Evolutionary conservation across 2,797 vertebrate genomes (phyloP).

Genomic region (Chloroceryle amazona): DNA sequence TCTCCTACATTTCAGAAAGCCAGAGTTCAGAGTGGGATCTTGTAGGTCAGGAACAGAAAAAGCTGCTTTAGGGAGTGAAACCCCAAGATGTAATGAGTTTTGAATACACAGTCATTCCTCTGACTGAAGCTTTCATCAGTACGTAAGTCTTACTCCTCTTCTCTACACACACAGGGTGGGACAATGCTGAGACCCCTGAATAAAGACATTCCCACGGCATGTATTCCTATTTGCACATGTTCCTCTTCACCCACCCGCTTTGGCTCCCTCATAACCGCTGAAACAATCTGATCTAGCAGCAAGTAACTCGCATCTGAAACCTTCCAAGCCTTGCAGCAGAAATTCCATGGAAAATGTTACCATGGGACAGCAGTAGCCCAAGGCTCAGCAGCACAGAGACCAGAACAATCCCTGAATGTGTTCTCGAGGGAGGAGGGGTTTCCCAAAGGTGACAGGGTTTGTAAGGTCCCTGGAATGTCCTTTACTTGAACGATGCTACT

Average conservation of each 20-base stretch:
- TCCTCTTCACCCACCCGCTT: rapidly evolving
- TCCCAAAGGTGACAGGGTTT: constrained; percentile 11
- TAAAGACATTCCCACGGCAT: neutral
- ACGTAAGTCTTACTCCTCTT: neutral
- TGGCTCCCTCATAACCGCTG: neutral
- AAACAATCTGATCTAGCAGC: neutral
- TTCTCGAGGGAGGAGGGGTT: neutral
- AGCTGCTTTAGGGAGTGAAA: no score
- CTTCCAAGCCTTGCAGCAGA: neutral
- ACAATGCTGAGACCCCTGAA: neutral
- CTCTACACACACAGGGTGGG: neutral
- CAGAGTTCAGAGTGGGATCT: no score
- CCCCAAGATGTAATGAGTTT: no score
- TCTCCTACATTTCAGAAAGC: neutral
- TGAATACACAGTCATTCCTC: no score
- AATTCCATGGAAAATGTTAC: neutral
- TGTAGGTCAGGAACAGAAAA: no score
- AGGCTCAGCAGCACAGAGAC: neutral
- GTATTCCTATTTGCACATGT: rapidly evolving
- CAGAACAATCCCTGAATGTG: constrained; percentile 56
- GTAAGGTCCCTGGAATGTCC: constrained; percentile 53
- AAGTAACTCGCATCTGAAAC: neutral
- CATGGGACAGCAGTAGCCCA: neutral
- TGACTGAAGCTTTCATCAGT: neutral
- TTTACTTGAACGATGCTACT: neutral